Evolutionary conservation across 2,113 vertebrate genomes (phyloP).

Genomic region (Rhizomys pruinosus): DNA sequence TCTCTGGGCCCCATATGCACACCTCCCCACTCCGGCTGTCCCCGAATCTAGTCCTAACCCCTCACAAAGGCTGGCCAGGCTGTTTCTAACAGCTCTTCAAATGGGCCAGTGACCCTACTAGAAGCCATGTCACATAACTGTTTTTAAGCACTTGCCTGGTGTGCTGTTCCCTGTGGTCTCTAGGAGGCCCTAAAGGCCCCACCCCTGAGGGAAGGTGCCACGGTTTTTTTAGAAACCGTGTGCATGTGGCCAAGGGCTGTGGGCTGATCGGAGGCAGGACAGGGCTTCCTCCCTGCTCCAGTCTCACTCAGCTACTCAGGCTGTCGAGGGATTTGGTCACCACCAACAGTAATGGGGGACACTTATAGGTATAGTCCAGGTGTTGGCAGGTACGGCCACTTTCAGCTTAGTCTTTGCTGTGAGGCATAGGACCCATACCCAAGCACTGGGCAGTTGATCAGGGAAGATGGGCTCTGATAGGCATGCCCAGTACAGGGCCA

Average conservation of each 20-base stretch:
- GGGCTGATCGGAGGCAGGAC: background rate
- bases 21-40: background rate
- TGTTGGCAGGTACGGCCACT: background rate
- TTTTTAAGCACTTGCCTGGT: background rate
- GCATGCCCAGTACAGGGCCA: too few species aligned
- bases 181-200: background rate
- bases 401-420: rapidly evolving
- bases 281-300: background rate
- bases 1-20: background rate
- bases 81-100: background rate
- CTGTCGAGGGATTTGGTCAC: background rate
- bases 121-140: slow-evolving; percentile 35
- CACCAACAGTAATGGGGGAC: too few species aligned
- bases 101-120: background rate
- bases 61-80: background rate
- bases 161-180: background rate
- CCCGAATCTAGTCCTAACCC: rapidly evolving
- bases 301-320: background rate
- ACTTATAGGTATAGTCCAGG: background rate
- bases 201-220: too few species aligned
- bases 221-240: background rate
- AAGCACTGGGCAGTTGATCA: background rate
- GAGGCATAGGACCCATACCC: background rate
- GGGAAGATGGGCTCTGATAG: background rate
- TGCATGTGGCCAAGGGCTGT: background rate